Base-by-base conservation (phyloP, 2,113 vertebrate species). In the Peromyscus polionotus region DNA sequence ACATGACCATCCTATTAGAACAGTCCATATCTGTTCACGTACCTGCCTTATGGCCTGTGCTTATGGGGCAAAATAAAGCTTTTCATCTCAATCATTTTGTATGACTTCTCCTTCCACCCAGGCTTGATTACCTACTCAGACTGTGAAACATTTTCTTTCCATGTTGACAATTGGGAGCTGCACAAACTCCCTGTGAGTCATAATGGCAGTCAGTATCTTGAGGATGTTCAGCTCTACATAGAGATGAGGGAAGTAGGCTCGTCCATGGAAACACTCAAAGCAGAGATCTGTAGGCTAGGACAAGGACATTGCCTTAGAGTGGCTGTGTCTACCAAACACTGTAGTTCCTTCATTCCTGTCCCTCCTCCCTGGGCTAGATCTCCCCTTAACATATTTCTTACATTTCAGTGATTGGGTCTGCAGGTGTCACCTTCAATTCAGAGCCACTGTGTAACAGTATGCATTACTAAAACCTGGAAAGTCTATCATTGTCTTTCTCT, bases 141-240 rank as follows among this genome's bases (percentile, higher is more conserved):
- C 63, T 88, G 3, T 84, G 84, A 88, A 42, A 45, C 42, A 80
- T 90, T 80, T 93, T 84, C 57, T 91, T 72, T 76, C 76, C 76
- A 19, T 77, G 22, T 91, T 70, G 79, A 95, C 39, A 24, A 77
- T 26, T 94, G 45, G 91, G 65, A 88, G 19, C 70, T 72, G n/a
- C 57, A 24, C 80, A 91, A 85, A 77, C 17, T 90, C 48, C 88
- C 54, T 86, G 19, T 94, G 93, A 96, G 22, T 95, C 67, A 79
- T n/a, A 91, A n/a, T 90, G 54, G 20, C 80, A 76, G 77, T 79
- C 72, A 88, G 54, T 61, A 80, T 93, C 93, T 77, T 39, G 51
- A 65, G 63, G 33, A 17, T 77, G 26, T 91, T 94, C 91, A 63
- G 75, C 81, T 86, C 93, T 95, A 72, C n/a, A 13, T 70, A 61